A percentile compares a stretch with the other conserved stretches of the same genome.
These are phyloP conservation scores for Ctenoplectra terminalis DNA, from an alignment of 1,140 invertebrate species.

Conservation along the genomic window DNA sequence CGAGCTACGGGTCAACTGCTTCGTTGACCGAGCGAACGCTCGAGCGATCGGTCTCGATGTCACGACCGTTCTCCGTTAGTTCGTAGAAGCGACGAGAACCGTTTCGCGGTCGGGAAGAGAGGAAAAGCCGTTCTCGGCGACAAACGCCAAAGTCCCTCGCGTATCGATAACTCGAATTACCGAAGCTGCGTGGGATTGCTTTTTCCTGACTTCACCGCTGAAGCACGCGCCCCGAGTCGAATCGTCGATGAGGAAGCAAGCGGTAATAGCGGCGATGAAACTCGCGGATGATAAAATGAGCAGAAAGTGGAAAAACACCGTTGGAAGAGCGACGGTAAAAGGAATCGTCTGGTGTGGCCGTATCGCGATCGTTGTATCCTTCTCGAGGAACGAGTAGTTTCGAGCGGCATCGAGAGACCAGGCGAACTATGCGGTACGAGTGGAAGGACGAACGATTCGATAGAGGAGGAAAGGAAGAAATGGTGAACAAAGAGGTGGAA, in stretches of 20 bases:
- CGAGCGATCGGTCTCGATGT: conserved; percentile 47
- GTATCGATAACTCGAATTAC: neutral
- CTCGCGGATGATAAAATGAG: conserved; percentile 15
- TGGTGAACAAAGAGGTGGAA: neutral
- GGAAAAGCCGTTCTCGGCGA: neutral
- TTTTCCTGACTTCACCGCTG: neutral
- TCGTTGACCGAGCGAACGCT: conserved; percentile 56
- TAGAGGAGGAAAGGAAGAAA: conserved; percentile 12
- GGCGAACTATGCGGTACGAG: too few species aligned
- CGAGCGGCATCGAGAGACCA: conserved; percentile 12
- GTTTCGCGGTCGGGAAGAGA: conserved; percentile 8
- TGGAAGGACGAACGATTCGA: conserved; percentile 13
- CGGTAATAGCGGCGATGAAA: conserved; percentile 49
- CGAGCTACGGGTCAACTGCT: conserved; percentile 59
- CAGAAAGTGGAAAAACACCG: conserved; percentile 38
- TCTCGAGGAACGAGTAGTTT: conserved; percentile 50
- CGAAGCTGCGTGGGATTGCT: neutral
- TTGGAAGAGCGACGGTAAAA: conserved; percentile 51
- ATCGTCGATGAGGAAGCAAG: neutral
- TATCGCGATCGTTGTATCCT: conserved; percentile 60
- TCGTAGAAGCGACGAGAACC: conserved; percentile 48
- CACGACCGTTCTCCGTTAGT: conserved; percentile 59
- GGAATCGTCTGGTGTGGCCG: conserved; percentile 61
- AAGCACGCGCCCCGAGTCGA: neutral
- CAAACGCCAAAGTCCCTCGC: neutral